A percentile compares a stretch with the other conserved stretches of the same genome.
Conservation (phyloP, 2,797 vertebrate species). For the Hoplostethus mediterraneus region DNA sequence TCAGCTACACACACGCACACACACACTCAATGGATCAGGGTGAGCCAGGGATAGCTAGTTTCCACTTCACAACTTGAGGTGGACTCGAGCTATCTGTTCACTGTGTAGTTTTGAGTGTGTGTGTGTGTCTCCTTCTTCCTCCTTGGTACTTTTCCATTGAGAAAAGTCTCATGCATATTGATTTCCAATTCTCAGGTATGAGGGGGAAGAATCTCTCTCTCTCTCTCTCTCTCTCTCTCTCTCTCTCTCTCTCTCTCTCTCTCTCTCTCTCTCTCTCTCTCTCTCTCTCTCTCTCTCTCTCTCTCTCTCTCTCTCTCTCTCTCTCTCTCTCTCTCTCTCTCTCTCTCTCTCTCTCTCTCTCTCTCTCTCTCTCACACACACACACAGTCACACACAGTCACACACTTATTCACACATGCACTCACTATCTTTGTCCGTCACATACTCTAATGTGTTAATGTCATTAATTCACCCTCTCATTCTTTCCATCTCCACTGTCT, state of each 20-base stretch:
- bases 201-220: constrained; percentile 9
- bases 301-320: too few species aligned
- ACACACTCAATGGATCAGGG: neutral
- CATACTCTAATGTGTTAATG: too few species aligned
- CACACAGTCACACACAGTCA: too few species aligned
- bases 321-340: too few species aligned
- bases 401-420: too few species aligned
- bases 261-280: neutral
- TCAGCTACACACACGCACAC: too few species aligned
- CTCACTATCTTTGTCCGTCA: neutral
- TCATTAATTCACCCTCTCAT: constrained; percentile 7
- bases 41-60: too few species aligned
- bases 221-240: neutral
- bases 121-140: neutral
- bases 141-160: constrained; percentile 4
- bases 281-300: too few species aligned
- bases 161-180: constrained; percentile 38
- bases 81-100: too few species aligned
- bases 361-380: neutral
- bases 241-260: too few species aligned
- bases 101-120: constrained; percentile 3
- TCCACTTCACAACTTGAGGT: too few species aligned
- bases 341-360: too few species aligned
- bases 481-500: constrained; percentile 4
- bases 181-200: constrained; percentile 44